phyloP scores from a whole-genome alignment of 2,113 vertebrate species.

The Redunca redunca region DNA sequence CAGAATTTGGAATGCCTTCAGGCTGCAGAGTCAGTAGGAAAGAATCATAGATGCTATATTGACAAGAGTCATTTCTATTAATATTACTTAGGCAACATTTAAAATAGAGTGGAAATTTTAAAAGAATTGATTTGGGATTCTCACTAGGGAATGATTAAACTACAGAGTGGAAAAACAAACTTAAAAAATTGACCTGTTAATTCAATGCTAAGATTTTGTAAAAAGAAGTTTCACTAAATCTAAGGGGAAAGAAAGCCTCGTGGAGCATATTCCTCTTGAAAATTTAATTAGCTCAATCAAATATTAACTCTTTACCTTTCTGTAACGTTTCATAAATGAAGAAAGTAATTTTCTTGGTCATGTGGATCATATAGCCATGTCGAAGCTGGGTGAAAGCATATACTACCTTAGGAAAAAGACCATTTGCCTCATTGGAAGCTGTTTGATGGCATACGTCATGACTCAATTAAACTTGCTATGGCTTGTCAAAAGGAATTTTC shows the following conservation, averaged over 20 bases:
- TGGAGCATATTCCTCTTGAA: neutral
- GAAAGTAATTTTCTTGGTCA: constrained; percentile 24
- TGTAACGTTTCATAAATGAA: constrained; percentile 32
- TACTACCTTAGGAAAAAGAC: constrained; percentile 41
- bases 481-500: constrained; percentile 76
- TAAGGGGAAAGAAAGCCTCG: neutral
- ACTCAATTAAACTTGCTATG: constrained; percentile 64
- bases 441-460: constrained; percentile 43
- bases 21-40: constrained; percentile 51
- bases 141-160: constrained; percentile 60
- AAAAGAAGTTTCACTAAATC: neutral
- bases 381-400: constrained; percentile 15
- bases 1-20: constrained; percentile 66
- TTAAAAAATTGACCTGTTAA: constrained; percentile 42
- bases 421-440: constrained; percentile 44
- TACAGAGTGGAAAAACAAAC: neutral
- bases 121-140: constrained; percentile 22
- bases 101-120: constrained; percentile 59
- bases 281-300: constrained; percentile 47
- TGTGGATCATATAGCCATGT: neutral
- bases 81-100: constrained; percentile 64
- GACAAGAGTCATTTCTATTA: constrained; percentile 58
- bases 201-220: constrained; percentile 30
- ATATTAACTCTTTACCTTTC: neutral
- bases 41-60: constrained; percentile 53